Evolutionary conservation across 2,888 invertebrate genomes (phyloP), one percentile per base, ranked within the genome.

Genomic region (Sarcophaga subvicina): DNA sequence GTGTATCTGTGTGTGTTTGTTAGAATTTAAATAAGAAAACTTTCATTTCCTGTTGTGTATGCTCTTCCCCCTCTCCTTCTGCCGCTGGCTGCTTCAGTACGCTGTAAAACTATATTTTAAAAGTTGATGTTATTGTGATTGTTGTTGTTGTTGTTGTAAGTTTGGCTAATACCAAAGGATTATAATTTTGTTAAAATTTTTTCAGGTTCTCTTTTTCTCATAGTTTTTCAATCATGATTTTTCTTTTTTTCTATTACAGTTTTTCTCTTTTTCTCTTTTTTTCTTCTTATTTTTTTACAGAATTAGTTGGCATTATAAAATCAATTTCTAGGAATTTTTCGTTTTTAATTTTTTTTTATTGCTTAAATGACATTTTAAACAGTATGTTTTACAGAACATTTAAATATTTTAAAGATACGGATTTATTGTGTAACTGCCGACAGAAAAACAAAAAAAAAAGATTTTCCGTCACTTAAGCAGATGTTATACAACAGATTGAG

Each of bases 171-270:
- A 72, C 66, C 72, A 54, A 66, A 72, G 72, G 72, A 80, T 80
- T 80, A 66, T 72, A 66, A 72, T 72, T 59, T 72, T 71, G n/a
- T 77, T 27, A 49, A 66, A 72, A 67, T 71, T 63, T 63, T 63
- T 70, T 64, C 47, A 49, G 17, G n/a, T n/a, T 59, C 8, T 76
- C 12, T 49, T 14, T 27, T 54, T 12, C 25, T 49, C 14, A 37
- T 37, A 37, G 37, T 62, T 17, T 14, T 59, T 20, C 17, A 45
- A 47, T 69, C 12, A 37, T 14, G 20, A 25, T 27, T 60, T 25
- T 49, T 60, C 47, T 49, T 64, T 64, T 11, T 17, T 49, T 75
- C n/a, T 49, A 27, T 49, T 37, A n/a, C 54, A 54, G 17, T 54
- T 69, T 69, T 20, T 37, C 12, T 59, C 10, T 76, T 54, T 64